phyloP scores from a whole-genome alignment of 1,140 invertebrate genomes.

The Megalonaias nervosa region DNA sequence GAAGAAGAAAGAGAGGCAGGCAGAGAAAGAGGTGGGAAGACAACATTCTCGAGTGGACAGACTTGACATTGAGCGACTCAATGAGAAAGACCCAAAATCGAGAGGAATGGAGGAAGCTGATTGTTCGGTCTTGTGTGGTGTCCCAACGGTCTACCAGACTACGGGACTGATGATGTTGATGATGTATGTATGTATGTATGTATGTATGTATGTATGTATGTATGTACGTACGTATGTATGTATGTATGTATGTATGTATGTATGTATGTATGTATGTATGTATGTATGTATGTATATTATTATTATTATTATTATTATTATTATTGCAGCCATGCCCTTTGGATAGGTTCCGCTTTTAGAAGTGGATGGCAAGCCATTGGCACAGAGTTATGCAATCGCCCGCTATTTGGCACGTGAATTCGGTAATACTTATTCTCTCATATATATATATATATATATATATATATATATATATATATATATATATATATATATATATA shows the following conservation, averaged over 20 bases:
- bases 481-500: constrained; percentile 47
- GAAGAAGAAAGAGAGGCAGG: no score
- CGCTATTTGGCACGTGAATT: constrained; percentile 61
- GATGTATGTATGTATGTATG: constrained; percentile 3
- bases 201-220: constrained; percentile 41
- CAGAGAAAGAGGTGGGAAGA: no score
- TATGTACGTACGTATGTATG: constrained; percentile 42
- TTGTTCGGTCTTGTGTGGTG: no score
- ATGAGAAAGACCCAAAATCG: no score
- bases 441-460: constrained; percentile 29
- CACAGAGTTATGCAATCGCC: constrained; percentile 55
- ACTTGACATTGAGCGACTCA: no score
- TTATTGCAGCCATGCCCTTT: constrained; percentile 6
- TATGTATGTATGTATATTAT: constrained; percentile 31
- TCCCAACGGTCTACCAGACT: no score
- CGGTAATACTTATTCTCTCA: constrained; percentile 23
- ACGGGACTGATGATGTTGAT: no score
- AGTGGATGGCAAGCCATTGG: constrained; percentile 60
- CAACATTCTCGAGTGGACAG: no score
- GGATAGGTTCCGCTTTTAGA: constrained; percentile 60
- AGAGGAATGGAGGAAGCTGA: no score
- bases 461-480: constrained; percentile 46
- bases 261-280: constrained; percentile 30
- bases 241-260: constrained; percentile 43
- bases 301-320: constrained; percentile 27